Evolutionary conservation across 2,888 invertebrate species (phyloP).

Genomic region (Melitaea athalia): DNA sequence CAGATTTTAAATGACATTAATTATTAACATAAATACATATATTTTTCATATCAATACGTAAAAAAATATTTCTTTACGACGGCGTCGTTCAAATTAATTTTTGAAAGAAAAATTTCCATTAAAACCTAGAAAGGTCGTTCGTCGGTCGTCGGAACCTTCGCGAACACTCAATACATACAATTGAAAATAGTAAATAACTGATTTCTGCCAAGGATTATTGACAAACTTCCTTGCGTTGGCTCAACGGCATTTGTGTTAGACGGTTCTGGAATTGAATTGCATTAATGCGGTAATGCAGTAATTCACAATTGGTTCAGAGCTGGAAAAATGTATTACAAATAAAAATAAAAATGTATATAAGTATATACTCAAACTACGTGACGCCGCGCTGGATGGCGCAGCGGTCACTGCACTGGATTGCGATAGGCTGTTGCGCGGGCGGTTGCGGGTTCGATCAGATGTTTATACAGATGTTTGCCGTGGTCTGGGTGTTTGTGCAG

Average conservation of each 20-base stretch:
- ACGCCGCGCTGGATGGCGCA: too few species aligned
- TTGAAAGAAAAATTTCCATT: neutral
- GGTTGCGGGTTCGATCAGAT: too few species aligned
- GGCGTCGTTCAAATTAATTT: neutral
- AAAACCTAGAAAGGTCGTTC: constrained; percentile 1
- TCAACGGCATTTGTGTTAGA: neutral
- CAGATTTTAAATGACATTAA: too few species aligned
- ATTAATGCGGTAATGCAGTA: neutral
- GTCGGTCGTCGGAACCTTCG: constrained; percentile 3
- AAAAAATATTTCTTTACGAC: too few species aligned
- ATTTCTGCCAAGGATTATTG: constrained; percentile 18
- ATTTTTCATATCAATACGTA: too few species aligned
- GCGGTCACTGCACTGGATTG: too few species aligned
- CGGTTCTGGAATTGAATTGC: neutral
- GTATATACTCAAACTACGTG: too few species aligned
- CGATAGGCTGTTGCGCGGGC: too few species aligned
- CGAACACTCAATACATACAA: neutral
- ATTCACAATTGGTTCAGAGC: neutral
- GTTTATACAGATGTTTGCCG: too few species aligned
- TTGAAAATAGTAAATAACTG: neutral
- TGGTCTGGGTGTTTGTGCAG: too few species aligned
- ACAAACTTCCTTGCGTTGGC: constrained; percentile 11
- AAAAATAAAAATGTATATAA: neutral
- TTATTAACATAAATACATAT: too few species aligned
- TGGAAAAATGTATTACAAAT: neutral